Conservation (phyloP, 2,113 vertebrate genomes). For the Sporophila hypoxantha region DNA sequence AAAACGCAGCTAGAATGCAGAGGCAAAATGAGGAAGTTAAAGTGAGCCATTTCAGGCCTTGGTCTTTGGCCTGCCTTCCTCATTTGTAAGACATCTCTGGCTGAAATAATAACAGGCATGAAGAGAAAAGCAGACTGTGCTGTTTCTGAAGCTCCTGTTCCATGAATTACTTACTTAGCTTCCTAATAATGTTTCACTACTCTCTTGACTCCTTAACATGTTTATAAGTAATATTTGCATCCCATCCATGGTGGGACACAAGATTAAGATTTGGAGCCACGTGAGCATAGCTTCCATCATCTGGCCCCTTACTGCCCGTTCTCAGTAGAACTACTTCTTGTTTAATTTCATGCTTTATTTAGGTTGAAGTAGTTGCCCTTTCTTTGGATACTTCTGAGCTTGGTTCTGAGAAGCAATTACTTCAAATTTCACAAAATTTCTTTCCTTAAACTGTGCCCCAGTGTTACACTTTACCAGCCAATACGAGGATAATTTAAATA, state of each 20-base stretch:
- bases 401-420: background rate
- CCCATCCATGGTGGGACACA: background rate
- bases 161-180: background rate
- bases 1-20: background rate
- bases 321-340: background rate
- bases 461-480: background rate
- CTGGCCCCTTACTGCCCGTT: background rate
- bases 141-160: background rate
- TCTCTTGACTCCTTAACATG: background rate
- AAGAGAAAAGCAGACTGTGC: background rate
- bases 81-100: background rate
- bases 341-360: background rate
- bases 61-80: background rate
- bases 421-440: background rate
- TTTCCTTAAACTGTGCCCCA: background rate
- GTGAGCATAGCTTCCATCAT: background rate
- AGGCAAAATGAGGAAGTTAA: background rate
- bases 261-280: background rate
- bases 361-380: background rate
- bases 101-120: background rate
- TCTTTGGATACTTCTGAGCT: background rate
- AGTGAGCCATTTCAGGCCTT: background rate
- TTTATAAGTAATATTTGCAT: background rate
- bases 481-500: background rate
- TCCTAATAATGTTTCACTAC: background rate